Evolutionary conservation across 1,140 invertebrate species (phyloP), one percentile per base, ranked within the genome.

Genomic region (Trichonephila clavipes): DNA sequence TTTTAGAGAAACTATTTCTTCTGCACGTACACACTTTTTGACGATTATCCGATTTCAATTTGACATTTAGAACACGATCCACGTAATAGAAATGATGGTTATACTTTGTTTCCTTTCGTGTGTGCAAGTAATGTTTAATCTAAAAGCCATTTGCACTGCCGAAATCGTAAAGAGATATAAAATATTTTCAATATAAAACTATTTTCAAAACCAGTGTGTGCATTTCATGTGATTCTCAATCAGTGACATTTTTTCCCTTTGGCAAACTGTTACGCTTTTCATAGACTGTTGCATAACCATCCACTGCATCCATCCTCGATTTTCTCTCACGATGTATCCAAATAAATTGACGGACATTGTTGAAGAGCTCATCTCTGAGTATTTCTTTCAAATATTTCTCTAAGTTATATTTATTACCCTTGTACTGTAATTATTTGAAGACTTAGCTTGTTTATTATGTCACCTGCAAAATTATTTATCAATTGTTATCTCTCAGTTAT

Each of bases 111-210:
- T 85, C n/a, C 24, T 58, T 85, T 51, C 34, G 0, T 40, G 34
- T 51, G 34, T 82, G 81, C 24, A 51, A 58, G 21, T 58, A 51
- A 19, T 21, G 19, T 59, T 62, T 12, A 14, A 90, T 90, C 81
- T 61, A 5, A 72, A 81, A 90, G 88, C 88, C 81, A 81, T 61
- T 81, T 90, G 88, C 88, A 90, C 88, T 90, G 88, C 88, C 88
- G 81, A 14, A 87, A 58, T 64, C 16, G 24, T 10, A 77, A 81
- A 62, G 88, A 69, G 62, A 40, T 62, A 40, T 62, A 24, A 34
- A 14, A 62, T 87, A 87, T 87, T 87, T 87, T 87, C 21, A 85
- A 85, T 59, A 85, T 24, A 85, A 6, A 58, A 59, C 82, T 85
- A 85, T 85, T 85, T 85, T 85, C 59, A 59, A 85, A 12, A 28